Percentiles rank a stretch among this genome's conserved stretches.
These are phyloP conservation scores for Trypoxylon attenuatum DNA, from an alignment of 2,888 invertebrate genomes.

Conservation along the genomic window DNA sequence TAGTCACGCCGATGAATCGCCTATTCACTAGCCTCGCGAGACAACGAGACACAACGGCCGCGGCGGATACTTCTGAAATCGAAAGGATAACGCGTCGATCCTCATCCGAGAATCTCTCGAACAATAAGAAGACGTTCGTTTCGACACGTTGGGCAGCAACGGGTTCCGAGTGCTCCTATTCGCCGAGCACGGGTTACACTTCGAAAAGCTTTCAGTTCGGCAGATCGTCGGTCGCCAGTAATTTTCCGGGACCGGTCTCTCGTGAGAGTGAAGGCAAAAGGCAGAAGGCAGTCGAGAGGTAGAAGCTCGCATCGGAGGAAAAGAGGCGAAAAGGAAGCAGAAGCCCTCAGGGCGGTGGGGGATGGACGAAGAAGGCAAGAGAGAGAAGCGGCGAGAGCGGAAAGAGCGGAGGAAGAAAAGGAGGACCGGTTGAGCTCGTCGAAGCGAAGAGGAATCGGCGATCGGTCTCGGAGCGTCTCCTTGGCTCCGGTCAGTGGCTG, in stretches of 20 bases:
- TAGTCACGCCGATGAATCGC: slow-evolving; percentile 34
- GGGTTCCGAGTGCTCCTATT: no score
- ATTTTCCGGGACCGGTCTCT: slow-evolving; percentile 66
- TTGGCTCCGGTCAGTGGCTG: slow-evolving; percentile 70
- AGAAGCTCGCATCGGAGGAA: slow-evolving; percentile 42
- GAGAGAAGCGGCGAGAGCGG: not conserved
- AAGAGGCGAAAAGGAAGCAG: slow-evolving; percentile 16
- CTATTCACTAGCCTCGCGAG: slow-evolving; percentile 7
- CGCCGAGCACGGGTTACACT: no score
- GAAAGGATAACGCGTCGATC: not conserved
- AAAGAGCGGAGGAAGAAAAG: not conserved
- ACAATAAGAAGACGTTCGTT: no score
- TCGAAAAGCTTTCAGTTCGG: slow-evolving; percentile 22
- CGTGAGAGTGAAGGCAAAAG: slow-evolving; percentile 2
- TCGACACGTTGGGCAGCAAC: no score
- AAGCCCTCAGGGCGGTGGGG: not conserved
- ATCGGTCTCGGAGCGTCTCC: slow-evolving; percentile 69
- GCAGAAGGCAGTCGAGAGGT: slow-evolving; percentile 3
- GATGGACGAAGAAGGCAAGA: not conserved
- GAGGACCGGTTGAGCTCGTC: slow-evolving; percentile 59
- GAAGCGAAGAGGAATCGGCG: slow-evolving; percentile 58
- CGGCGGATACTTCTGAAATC: slow-evolving; percentile 5
- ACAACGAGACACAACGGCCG: slow-evolving; percentile 15
- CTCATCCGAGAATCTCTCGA: no score
- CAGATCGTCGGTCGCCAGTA: slow-evolving; percentile 47